Conservation (phyloP, 2,888 invertebrate genomes). For the Petrolisthes cinctipes region DNA sequence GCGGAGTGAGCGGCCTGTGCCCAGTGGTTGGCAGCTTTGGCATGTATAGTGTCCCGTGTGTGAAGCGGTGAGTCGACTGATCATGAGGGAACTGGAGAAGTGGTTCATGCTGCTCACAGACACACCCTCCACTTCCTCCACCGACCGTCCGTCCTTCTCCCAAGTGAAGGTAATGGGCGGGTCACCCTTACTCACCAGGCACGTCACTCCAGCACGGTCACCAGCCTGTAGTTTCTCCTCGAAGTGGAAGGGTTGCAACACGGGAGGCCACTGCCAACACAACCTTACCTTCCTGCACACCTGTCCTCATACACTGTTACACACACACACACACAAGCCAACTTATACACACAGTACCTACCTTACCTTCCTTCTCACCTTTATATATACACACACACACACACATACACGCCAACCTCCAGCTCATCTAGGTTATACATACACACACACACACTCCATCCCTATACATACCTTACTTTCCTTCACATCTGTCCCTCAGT, state of each 20-base stretch:
- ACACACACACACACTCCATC: neutral
- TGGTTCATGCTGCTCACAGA: slow-evolving; percentile 45
- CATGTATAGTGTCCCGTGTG: slow-evolving; percentile 61
- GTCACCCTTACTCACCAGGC: slow-evolving; percentile 62
- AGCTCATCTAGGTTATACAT: neutral
- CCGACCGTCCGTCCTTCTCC: slow-evolving; percentile 57
- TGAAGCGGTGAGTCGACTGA: slow-evolving; percentile 42
- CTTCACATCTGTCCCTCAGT: neutral
- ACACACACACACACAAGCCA: neutral
- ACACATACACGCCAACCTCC: neutral
- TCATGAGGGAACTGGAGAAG: slow-evolving; percentile 61
- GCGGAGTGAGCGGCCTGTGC: slow-evolving; percentile 35
- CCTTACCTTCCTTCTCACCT: neutral
- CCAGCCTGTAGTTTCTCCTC: slow-evolving; percentile 53
- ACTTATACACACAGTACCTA: neutral
- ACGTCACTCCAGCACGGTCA: slow-evolving; percentile 59
- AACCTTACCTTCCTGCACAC: neutral
- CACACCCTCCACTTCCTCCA: slow-evolving; percentile 48
- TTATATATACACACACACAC: neutral
- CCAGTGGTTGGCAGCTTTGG: slow-evolving; percentile 55
- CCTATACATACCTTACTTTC: neutral
- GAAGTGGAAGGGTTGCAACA: slow-evolving; percentile 58
- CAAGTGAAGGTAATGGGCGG: slow-evolving; percentile 61
- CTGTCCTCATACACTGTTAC: neutral
- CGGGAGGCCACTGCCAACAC: slow-evolving; percentile 10